Percentiles rank a stretch among this genome's conserved stretches.
These are phyloP conservation scores for Syrista parreyssii DNA, from an alignment of 2,888 invertebrate species.

Conservation along the genomic window DNA sequence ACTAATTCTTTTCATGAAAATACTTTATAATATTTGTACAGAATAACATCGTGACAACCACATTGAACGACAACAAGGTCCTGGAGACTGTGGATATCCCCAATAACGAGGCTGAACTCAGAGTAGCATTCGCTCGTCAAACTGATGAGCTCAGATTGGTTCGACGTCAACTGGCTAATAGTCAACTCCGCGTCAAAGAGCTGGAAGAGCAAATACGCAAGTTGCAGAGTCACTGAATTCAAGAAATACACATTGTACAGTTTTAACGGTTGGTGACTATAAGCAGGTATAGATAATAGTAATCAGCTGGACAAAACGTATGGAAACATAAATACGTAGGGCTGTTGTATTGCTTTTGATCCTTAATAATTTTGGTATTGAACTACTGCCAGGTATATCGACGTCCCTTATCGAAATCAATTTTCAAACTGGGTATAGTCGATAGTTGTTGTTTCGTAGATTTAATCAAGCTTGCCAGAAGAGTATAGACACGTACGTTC, in stretches of 20 bases:
- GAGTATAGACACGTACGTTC: background rate
- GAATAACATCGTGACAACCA: constrained; percentile 55
- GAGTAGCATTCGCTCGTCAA: constrained; percentile 81
- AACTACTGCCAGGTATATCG: background rate
- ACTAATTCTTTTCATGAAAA: background rate
- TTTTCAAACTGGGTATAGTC: background rate
- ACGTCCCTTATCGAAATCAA: background rate
- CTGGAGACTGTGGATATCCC: constrained; percentile 57
- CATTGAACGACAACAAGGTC: constrained; percentile 55
- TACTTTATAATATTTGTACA: constrained; percentile 27
- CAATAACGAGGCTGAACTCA: constrained; percentile 71
- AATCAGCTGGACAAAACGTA: background rate
- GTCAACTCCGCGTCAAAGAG: constrained; percentile 84
- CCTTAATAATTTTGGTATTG: background rate
- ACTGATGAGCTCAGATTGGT: constrained; percentile 82
- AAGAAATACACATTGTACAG: background rate
- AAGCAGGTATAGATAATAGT: background rate
- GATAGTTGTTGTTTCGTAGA: background rate
- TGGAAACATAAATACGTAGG: background rate
- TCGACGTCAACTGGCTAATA: constrained; percentile 80
- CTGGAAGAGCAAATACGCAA: constrained; percentile 81
- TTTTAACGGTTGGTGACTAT: background rate
- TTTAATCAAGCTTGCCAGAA: background rate
- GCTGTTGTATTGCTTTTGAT: background rate
- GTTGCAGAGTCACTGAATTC: constrained; percentile 65